A percentile compares a stretch with the other conserved stretches of the same genome.
These are phyloP conservation scores for Dicrurus megarhynchus DNA, from an alignment of 2,113 vertebrate species.

Conservation along the genomic window DNA sequence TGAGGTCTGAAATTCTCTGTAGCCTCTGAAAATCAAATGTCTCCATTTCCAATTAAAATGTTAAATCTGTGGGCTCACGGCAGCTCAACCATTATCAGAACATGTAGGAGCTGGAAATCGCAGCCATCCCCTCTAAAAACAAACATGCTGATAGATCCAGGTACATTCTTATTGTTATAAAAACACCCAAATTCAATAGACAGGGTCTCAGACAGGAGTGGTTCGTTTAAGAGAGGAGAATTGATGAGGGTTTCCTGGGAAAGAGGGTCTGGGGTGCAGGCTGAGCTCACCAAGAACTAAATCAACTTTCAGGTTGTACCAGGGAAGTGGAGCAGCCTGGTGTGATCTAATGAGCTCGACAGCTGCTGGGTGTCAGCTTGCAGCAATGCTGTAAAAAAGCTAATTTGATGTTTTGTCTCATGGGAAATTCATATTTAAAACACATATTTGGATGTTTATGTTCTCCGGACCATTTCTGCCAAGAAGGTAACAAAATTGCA, in stretches of 20 bases:
- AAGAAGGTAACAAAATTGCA: background rate
- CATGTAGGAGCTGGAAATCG: background rate
- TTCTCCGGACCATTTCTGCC: background rate
- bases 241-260: background rate
- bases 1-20: background rate
- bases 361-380: constrained; percentile 37
- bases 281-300: background rate
- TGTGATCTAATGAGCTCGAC: constrained; percentile 12
- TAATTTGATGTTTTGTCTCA: constrained; percentile 9
- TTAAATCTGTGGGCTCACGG: background rate
- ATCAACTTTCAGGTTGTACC: background rate
- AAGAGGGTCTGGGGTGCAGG: background rate
- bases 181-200: background rate
- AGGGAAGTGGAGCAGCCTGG: background rate
- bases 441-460: background rate
- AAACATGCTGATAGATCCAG: background rate
- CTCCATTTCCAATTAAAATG: background rate
- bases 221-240: background rate
- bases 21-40: background rate
- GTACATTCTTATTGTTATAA: background rate
- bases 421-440: background rate
- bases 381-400: background rate
- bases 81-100: background rate
- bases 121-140: background rate
- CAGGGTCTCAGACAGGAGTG: background rate